phyloP scores from a whole-genome alignment of 1,140 invertebrate genomes.

The Listronotus oregonensis region DNA sequence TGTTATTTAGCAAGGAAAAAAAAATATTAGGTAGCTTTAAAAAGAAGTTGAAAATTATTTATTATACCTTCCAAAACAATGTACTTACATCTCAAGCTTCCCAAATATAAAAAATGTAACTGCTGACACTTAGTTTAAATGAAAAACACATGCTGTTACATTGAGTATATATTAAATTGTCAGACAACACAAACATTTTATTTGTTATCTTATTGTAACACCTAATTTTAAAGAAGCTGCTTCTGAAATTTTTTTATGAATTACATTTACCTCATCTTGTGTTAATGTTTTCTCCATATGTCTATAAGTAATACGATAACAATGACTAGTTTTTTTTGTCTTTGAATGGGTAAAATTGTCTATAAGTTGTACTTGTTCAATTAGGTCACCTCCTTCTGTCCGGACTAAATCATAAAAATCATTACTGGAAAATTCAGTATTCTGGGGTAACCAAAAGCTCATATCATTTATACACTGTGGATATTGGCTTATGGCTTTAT shows the following conservation, averaged over 20 bases:
- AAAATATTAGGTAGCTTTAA: too few relatives aligned
- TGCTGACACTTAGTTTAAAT: too few relatives aligned
- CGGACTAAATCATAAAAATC: conserved; percentile 96
- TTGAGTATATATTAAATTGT: too few relatives aligned
- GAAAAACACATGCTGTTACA: too few relatives aligned
- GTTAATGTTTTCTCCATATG: conserved; percentile 89
- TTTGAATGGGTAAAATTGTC: conserved; percentile 91
- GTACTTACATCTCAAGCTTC: too few relatives aligned
- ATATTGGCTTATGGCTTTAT: conserved; percentile 84
- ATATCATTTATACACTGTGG: conserved; percentile 93
- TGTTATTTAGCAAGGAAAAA: too few relatives aligned
- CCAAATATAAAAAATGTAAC: too few relatives aligned
- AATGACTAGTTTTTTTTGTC: conserved; percentile 80
- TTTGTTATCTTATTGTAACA: conserved; percentile 72
- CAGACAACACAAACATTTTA: neutral
- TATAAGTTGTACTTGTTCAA: conserved; percentile 89
- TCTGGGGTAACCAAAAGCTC: conserved; percentile 92
- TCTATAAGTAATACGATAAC: conserved; percentile 92
- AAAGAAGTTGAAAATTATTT: too few relatives aligned
- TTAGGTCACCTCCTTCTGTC: conserved; percentile 81
- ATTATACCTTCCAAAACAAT: too few relatives aligned
- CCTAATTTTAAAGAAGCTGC: conserved; percentile 65
- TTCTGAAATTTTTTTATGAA: conserved; percentile 81
- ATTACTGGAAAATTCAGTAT: conserved; percentile 71
- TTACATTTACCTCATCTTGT: conserved; percentile 83